Conservation (phyloP, 2,113 vertebrate species). For the Euleptes europaea region DNA sequence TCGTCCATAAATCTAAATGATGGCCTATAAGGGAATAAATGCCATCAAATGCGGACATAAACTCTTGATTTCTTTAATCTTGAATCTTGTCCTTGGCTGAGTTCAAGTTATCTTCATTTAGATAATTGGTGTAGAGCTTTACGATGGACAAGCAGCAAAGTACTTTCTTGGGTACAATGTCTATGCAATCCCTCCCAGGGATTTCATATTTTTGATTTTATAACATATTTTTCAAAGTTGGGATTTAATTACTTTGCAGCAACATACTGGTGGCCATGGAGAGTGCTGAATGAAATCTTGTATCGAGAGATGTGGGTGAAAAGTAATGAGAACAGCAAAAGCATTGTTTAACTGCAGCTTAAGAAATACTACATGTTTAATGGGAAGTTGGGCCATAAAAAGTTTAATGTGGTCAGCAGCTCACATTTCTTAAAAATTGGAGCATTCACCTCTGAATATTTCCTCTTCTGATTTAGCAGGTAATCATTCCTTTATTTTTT, state of each 20-base stretch:
- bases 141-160: conserved; percentile 26
- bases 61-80: conserved; percentile 43
- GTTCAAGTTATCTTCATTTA: conserved; percentile 41
- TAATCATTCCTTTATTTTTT: conserved; percentile 31
- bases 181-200: conserved; percentile 30
- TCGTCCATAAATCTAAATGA: conserved; percentile 49
- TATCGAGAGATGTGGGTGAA: conserved; percentile 4
- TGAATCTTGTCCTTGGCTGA: conserved; percentile 38
- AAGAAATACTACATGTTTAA: conserved; percentile 26
- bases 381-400: conserved; percentile 1
- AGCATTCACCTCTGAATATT: neutral
- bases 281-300: neutral
- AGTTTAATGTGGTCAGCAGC: neutral
- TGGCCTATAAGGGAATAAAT: conserved; percentile 35
- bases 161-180: conserved; percentile 2
- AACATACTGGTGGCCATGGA: neutral
- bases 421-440: neutral
- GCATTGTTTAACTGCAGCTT: conserved; percentile 21
- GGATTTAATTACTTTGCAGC: neutral
- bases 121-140: conserved; percentile 23
- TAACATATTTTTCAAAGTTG: neutral
- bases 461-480: neutral
- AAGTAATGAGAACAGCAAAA: neutral
- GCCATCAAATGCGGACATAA: conserved; percentile 40
- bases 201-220: conserved; percentile 13